Evolutionary conservation across 2,113 vertebrate genomes (phyloP).

Genomic region (Cryptotis parvus): DNA sequence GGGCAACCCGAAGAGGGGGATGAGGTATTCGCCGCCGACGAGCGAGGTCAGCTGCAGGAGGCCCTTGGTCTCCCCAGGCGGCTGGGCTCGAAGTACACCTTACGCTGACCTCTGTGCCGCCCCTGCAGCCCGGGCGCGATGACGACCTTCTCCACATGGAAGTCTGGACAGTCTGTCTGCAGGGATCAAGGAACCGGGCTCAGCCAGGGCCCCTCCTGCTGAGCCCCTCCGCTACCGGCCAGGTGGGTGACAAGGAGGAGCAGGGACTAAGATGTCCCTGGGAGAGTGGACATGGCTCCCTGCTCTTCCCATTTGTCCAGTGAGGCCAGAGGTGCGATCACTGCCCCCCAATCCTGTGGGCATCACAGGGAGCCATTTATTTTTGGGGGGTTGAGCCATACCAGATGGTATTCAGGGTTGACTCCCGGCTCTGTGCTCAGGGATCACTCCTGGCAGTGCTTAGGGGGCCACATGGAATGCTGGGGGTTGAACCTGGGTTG

Average conservation of each 20-base stretch:
- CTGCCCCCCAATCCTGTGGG: not conserved
- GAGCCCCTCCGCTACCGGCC: rapidly evolving
- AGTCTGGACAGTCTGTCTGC: slow-evolving; percentile 89
- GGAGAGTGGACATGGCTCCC: no score
- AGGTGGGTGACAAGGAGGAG: not conserved
- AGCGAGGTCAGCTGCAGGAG: slow-evolving; percentile 87
- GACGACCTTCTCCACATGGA: slow-evolving; percentile 88
- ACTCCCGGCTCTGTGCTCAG: no score
- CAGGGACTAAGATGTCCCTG: not conserved
- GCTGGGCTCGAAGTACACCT: slow-evolving; percentile 92
- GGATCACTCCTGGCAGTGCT: no score
- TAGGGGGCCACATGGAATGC: no score
- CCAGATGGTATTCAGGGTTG: no score
- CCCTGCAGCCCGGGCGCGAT: slow-evolving; percentile 79
- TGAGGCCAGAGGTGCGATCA: not conserved
- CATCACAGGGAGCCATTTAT: no score
- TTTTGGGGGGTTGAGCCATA: no score
- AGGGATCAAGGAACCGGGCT: not conserved
- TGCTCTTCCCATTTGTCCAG: no score
- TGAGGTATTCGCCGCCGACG: slow-evolving; percentile 86
- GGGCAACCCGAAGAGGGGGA: slow-evolving; percentile 90
- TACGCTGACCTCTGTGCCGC: slow-evolving; percentile 87
- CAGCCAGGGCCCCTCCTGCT: no score
- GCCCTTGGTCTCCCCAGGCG: slow-evolving; percentile 88
- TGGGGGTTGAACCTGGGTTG: no score